Base-by-base conservation (phyloP, 2,113 vertebrate genomes). In the Dasypus novemcinctus region DNA sequence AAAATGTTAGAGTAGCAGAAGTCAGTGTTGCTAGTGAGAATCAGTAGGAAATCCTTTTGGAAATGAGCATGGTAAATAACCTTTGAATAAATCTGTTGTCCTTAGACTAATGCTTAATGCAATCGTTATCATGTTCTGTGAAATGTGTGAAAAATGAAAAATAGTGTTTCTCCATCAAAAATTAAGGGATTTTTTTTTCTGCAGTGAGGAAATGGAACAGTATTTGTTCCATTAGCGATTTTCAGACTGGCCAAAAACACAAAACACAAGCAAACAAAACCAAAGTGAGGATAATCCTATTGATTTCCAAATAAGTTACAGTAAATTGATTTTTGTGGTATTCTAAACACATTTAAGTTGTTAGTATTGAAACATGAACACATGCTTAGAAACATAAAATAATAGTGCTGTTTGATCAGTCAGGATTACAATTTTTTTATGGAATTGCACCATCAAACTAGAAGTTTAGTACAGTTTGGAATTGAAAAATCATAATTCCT, bases 321-420 rank as follows among this genome's bases (percentile, higher is more conserved):
- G 8, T 69, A 95, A 71, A 64, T 63, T 80, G 18, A 41, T 1
- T 71, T 75, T 90, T 81, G 23, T 43, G n/a, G 13, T 41, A 61
- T 66, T 75, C 0, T 13, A 76, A 76, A 76, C 20, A 71, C 7
- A 66, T 87, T 1, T 46, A 95, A 38, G 2, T 54, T 38, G n/a
- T 83, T 82, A 61, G 4, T 5, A 2, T 49, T 84, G 69, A 93
- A 88, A 84, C 17, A 80, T 49, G 29, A 87, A 71, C 36, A 76
- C 3, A 36, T 91, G n/a, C 3, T 94, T 91, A 87, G 5, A 96
- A 94, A 90, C 12, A 17, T 31, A 9, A 95, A 86, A 90, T 64
- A 27, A 61, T 46, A 25, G 25, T 36, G 33, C 11, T 8, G 41
- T 63, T 87, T 87, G 25, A 71, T 49, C 64, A 85, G 38, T 91